Percentiles rank a stretch among this genome's conserved stretches.
phyloP scores from a whole-genome alignment of 2,113 vertebrate genomes.

The Mormyrus iriodes region DNA sequence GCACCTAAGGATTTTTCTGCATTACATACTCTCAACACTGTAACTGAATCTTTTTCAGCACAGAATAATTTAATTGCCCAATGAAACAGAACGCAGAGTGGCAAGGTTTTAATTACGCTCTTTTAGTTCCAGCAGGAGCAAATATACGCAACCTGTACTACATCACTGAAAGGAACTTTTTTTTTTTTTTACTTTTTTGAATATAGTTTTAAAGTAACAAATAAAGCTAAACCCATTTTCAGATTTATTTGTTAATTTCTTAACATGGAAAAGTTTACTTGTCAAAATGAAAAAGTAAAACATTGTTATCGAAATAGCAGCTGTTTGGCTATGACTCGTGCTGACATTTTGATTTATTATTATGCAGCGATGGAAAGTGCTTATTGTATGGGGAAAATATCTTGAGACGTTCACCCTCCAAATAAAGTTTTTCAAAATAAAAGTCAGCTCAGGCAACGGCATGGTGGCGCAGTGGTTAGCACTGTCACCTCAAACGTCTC shows the following conservation, averaged over 20 bases:
- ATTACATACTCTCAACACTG: slow-evolving; percentile 11
- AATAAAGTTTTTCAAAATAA: slow-evolving; percentile 10
- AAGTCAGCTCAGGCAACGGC: background rate
- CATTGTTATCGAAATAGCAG: background rate
- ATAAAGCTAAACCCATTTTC: background rate
- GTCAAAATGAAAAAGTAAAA: background rate
- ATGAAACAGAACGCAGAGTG: slow-evolving; percentile 8
- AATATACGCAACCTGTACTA: background rate
- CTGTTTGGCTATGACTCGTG: slow-evolving; percentile 1
- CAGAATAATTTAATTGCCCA: slow-evolving; percentile 7
- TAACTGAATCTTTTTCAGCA: slow-evolving; percentile 10
- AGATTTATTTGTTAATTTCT: background rate
- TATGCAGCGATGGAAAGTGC: background rate
- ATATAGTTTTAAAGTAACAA: background rate
- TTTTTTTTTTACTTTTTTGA: background rate
- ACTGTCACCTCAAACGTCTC: too few species aligned
- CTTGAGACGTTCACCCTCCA: background rate
- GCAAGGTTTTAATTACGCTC: slow-evolving; percentile 7
- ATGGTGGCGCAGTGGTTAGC: too few species aligned
- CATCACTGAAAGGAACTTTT: background rate
- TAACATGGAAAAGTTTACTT: background rate
- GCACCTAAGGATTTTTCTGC: background rate
- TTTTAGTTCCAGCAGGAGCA: background rate
- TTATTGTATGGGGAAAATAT: background rate
- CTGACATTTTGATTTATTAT: slow-evolving; percentile 11